These are phyloP conservation scores for Apoda limacodes DNA, from an alignment of 2,888 invertebrate species.

Conservation along the genomic window DNA sequence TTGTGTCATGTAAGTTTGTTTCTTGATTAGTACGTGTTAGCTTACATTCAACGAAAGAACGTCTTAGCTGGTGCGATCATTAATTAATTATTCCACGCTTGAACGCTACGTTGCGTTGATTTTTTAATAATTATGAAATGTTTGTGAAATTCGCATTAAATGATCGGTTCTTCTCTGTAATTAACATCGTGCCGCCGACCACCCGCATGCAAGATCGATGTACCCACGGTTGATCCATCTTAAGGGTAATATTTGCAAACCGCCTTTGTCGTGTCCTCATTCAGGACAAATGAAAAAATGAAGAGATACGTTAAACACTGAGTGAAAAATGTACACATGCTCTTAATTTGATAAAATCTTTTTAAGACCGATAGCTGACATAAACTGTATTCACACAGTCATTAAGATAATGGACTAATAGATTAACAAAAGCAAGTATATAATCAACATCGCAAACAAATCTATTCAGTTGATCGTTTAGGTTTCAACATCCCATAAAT, in stretches of 20 bases:
- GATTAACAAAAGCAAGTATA: too few species aligned
- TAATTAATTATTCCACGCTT: conserved; percentile 55
- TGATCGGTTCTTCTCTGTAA: conserved; percentile 58
- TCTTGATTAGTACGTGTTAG: neutral
- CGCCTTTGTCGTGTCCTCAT: conserved; percentile 40
- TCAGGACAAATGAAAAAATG: conserved; percentile 43
- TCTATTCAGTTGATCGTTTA: too few species aligned
- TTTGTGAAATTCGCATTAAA: conserved; percentile 62
- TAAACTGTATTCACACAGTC: conserved; percentile 45
- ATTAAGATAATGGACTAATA: conserved; percentile 42
- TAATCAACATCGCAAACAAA: too few species aligned
- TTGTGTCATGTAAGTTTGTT: conserved; percentile 16
- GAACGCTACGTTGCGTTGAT: conserved; percentile 40
- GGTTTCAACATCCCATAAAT: too few species aligned
- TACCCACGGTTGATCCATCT: conserved; percentile 42
- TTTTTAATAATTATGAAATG: conserved; percentile 54
- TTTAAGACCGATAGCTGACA: too few species aligned
- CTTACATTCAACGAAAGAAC: conserved; percentile 8
- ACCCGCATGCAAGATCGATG: conserved; percentile 52
- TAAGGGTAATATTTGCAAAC: conserved; percentile 48
- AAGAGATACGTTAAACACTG: conserved; percentile 39
- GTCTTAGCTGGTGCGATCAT: conserved; percentile 34
- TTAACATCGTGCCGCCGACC: conserved; percentile 57
- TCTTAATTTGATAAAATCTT: too few species aligned
- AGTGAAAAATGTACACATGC: too few species aligned